These are phyloP conservation scores for Telmatherina bonti DNA, from an alignment of 2,797 vertebrate species.

Conservation along the genomic window DNA sequence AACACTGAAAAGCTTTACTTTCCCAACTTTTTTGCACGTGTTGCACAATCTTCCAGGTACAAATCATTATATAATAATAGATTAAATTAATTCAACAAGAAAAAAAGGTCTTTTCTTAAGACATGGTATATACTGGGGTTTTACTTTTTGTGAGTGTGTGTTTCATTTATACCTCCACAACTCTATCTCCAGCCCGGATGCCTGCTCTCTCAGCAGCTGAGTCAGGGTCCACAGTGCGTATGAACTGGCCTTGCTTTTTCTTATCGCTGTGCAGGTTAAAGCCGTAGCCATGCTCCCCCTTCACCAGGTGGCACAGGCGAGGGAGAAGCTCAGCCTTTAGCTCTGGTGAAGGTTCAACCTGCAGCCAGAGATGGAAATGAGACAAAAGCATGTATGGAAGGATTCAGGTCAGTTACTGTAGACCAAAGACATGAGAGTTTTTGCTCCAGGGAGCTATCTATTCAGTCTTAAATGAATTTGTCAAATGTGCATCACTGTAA, in stretches of 20 bases:
- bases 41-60: not conserved
- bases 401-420: not conserved
- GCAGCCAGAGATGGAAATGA: conserved; percentile 26
- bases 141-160: not conserved
- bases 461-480: no score
- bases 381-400: conserved; percentile 1
- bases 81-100: not conserved
- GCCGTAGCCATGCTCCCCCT: conserved; percentile 88
- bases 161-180: conserved; percentile 86
- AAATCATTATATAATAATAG: not conserved
- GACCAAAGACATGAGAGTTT: not conserved
- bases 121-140: no score
- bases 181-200: conserved; percentile 88
- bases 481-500: not conserved
- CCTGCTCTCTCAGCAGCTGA: conserved; percentile 88
- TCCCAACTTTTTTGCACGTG: not conserved
- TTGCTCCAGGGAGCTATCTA: not conserved
- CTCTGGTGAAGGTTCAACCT: conserved; percentile 51
- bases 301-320: conserved; percentile 89
- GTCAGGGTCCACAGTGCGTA: conserved; percentile 90
- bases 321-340: conserved; percentile 82
- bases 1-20: not conserved
- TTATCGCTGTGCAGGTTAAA: conserved; percentile 96
- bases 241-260: conserved; percentile 88
- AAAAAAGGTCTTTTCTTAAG: not conserved